These are phyloP conservation scores for Cheilosia soror DNA, from an alignment of 2,888 invertebrate genomes.

Conservation along the genomic window DNA sequence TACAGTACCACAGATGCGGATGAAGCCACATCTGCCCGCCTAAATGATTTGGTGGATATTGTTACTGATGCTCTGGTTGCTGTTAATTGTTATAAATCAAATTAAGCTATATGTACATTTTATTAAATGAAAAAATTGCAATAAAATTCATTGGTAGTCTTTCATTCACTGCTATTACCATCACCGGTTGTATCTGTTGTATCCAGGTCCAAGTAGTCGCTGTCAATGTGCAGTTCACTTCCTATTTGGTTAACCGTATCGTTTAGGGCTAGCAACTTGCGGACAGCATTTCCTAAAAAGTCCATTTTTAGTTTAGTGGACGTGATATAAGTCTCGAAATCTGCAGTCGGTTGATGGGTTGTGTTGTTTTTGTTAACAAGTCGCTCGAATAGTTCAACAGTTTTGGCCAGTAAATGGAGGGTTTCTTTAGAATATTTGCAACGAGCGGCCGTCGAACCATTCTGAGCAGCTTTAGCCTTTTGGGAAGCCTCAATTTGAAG, in stretches of 20 bases:
- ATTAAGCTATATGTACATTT: constrained; percentile 17
- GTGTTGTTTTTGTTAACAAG: constrained; percentile 20
- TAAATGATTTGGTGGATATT: constrained; percentile 79
- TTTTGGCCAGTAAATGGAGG: constrained; percentile 77
- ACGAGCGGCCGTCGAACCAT: constrained; percentile 28
- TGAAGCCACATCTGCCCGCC: constrained; percentile 55
- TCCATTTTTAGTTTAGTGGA: constrained; percentile 75
- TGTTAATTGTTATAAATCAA: constrained; percentile 77
- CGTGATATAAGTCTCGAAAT: constrained; percentile 71
- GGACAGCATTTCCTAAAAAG: constrained; percentile 78
- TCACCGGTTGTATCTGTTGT: constrained; percentile 34
- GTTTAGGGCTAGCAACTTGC: constrained; percentile 79
- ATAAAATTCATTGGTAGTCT: background rate
- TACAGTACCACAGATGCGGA: constrained; percentile 8
- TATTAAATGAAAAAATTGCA: constrained; percentile 5
- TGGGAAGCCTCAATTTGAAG: constrained; percentile 79
- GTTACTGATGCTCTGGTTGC: constrained; percentile 79
- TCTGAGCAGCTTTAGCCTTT: constrained; percentile 34
- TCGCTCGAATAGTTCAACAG: constrained; percentile 76
- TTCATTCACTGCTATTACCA: constrained; percentile 38
- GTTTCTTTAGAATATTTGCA: constrained; percentile 77
- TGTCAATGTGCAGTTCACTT: constrained; percentile 38
- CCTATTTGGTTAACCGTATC: constrained; percentile 77
- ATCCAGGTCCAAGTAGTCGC: constrained; percentile 41
- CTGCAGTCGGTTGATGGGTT: constrained; percentile 16